phyloP scores from a whole-genome alignment of 2,797 vertebrate genomes.

The Pogonophryne albipinna region DNA sequence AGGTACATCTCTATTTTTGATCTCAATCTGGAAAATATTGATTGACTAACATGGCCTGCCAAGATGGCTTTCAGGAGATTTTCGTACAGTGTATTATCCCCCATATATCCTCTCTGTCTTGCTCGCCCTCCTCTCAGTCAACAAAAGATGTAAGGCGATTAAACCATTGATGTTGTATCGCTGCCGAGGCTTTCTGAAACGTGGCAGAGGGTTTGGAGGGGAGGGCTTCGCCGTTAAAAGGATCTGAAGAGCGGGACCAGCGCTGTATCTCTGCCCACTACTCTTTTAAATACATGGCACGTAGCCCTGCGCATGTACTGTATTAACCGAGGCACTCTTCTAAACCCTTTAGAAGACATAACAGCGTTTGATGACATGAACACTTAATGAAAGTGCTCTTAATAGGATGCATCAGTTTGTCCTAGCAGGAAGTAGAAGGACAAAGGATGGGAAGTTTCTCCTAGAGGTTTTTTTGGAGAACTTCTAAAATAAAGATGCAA shows the following conservation, averaged over 20 bases:
- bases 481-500: conserved; percentile 50
- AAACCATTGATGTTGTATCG: conserved; percentile 68
- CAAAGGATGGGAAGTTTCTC: conserved; percentile 21
- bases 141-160: conserved; percentile 76
- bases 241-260: conserved; percentile 66
- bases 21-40: conserved; percentile 33
- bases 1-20: conserved; percentile 11
- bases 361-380: conserved; percentile 32
- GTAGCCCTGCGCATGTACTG: conserved; percentile 59
- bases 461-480: conserved; percentile 35
- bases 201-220: conserved; percentile 53
- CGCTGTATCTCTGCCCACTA: conserved; percentile 63
- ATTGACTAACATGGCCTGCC: conserved; percentile 29
- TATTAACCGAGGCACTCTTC: conserved; percentile 58
- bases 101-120: conserved; percentile 44
- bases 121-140: conserved; percentile 55
- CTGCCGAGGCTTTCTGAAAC: conserved; percentile 49
- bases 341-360: conserved; percentile 52
- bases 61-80: conserved; percentile 45
- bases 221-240: conserved; percentile 61
- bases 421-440: conserved; percentile 20
- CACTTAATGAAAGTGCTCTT: conserved; percentile 55
- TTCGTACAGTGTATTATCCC: conserved; percentile 49
- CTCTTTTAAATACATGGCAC: conserved; percentile 74
- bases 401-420: conserved; percentile 23